These are phyloP conservation scores for Tragopan temminckii DNA, from an alignment of 2,797 vertebrate genomes.

Conservation along the genomic window DNA sequence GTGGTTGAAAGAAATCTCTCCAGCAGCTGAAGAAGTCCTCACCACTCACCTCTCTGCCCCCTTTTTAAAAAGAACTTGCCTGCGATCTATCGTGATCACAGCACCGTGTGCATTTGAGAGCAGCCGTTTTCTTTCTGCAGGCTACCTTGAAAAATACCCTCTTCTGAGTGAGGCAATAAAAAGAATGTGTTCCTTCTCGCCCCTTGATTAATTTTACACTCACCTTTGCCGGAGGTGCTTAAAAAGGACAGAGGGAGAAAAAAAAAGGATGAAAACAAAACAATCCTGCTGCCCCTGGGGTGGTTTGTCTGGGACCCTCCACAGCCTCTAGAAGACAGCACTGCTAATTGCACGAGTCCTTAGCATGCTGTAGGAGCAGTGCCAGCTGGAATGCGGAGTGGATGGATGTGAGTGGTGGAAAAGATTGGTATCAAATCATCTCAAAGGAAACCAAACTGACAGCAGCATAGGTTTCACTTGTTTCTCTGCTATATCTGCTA, in stretches of 20 bases:
- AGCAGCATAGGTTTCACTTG: background rate
- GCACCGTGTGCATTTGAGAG: background rate
- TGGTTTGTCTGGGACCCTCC: background rate
- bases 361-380: background rate
- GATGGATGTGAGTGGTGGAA: background rate
- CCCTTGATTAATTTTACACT: background rate
- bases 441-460: background rate
- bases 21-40: background rate
- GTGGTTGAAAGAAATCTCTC: background rate
- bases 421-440: background rate
- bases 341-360: background rate
- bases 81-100: background rate
- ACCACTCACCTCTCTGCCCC: background rate
- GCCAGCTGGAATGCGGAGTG: background rate
- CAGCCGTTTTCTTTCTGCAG: background rate
- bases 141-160: constrained; percentile 5
- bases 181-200: background rate
- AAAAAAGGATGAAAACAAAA: background rate
- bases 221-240: background rate
- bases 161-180: background rate
- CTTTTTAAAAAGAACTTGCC: background rate
- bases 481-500: background rate
- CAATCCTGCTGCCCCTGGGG: background rate
- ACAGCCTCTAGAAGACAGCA: background rate
- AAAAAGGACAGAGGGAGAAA: background rate